Conservation (phyloP, 1,140 invertebrate species). For the Drepana arcuata region DNA sequence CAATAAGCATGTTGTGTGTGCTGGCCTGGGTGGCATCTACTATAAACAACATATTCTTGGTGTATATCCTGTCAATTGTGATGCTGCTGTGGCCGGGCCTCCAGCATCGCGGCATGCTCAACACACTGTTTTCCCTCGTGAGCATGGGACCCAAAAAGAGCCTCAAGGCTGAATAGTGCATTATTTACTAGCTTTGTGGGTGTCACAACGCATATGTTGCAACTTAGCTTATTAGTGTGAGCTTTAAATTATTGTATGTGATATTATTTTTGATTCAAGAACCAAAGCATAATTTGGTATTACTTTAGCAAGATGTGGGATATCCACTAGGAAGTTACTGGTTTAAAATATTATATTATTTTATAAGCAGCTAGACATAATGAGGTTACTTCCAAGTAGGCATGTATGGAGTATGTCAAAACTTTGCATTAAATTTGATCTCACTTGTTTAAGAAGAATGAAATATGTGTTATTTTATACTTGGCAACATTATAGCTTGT, state of each 20-base stretch:
- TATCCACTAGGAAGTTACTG: slow-evolving; percentile 2
- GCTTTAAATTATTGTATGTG: slow-evolving; percentile 43
- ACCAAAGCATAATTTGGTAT: slow-evolving; percentile 6
- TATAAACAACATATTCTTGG: slow-evolving; percentile 86
- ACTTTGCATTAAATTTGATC: no score
- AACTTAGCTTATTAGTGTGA: slow-evolving; percentile 43
- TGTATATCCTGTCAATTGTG: slow-evolving; percentile 76
- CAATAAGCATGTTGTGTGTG: slow-evolving; percentile 76
- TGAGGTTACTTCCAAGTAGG: no score
- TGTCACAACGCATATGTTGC: slow-evolving; percentile 60
- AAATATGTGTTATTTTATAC: no score
- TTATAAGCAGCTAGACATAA: no score
- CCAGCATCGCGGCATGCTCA: slow-evolving; percentile 39
- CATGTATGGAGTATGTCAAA: no score
- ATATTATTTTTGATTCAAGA: slow-evolving; percentile 8
- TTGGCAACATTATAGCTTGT: no score
- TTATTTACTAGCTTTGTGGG: slow-evolving; percentile 27
- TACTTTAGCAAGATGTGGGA: no score
- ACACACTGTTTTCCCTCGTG: slow-evolving; percentile 36
- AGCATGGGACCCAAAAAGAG: slow-evolving; percentile 36
- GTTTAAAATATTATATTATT: no score
- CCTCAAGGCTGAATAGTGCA: slow-evolving; percentile 35
- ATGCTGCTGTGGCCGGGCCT: slow-evolving; percentile 73
- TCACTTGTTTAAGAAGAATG: no score
- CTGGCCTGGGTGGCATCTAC: slow-evolving; percentile 85